Evolutionary conservation across 2,113 vertebrate genomes (phyloP).

Genomic region (Anthoscopus minutus): DNA sequence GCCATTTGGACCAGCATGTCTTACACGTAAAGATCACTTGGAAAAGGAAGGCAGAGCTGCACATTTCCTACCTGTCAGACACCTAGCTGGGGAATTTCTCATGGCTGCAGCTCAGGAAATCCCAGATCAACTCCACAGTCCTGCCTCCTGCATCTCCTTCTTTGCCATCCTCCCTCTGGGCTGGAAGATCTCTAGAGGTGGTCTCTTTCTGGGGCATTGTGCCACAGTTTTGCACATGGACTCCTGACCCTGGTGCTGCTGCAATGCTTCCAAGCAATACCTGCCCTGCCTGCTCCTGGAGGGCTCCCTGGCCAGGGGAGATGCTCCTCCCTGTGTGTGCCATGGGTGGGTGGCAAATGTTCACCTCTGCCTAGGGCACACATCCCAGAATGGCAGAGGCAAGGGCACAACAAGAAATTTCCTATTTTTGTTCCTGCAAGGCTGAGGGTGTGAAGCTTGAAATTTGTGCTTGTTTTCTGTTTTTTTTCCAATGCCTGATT

Average conservation of each 20-base stretch:
- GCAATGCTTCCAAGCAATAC: neutral
- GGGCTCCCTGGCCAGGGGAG: neutral
- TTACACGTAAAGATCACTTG: neutral
- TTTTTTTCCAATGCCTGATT: slow-evolving; percentile 48
- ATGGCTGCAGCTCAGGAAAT: neutral
- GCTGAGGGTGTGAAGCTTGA: neutral
- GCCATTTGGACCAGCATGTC: neutral
- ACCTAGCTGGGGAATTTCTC: fast-evolving
- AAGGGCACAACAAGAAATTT: neutral
- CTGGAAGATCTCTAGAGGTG: neutral
- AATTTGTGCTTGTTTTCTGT: slow-evolving; percentile 11
- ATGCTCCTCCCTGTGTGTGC: fast-evolving
- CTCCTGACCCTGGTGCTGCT: neutral
- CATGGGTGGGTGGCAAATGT: neutral
- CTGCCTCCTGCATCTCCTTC: neutral
- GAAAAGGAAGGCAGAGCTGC: neutral
- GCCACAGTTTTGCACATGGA: neutral
- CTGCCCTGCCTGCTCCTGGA: fast-evolving
- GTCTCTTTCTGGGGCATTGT: neutral
- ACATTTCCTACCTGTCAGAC: neutral
- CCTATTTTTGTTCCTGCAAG: neutral
- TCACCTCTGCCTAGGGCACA: neutral
- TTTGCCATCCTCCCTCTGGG: neutral
- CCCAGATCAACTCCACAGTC: neutral
- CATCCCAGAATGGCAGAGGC: neutral